These are phyloP conservation scores for Rhagonycha fulva DNA, from an alignment of 2,888 invertebrate species.

Conservation along the genomic window DNA sequence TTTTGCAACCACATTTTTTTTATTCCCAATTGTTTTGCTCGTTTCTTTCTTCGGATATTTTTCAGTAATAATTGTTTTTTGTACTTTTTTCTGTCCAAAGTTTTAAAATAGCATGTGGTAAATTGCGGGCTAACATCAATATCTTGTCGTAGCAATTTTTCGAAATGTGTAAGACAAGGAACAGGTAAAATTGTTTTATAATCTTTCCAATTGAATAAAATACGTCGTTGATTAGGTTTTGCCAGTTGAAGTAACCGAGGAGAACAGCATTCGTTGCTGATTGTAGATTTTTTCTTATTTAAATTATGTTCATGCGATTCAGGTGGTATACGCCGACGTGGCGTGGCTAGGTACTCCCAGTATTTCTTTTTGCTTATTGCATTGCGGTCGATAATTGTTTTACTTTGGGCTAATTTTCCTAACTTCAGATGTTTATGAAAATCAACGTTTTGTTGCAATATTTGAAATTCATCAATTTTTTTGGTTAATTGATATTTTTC, in stretches of 20 bases:
- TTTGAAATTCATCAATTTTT: background rate
- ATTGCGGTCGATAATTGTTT: background rate
- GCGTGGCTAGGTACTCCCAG: background rate
- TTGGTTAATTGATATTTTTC: background rate
- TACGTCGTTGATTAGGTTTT: constrained; percentile 42
- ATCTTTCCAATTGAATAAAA: constrained; percentile 44
- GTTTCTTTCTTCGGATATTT: constrained; percentile 25
- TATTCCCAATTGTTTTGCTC: constrained; percentile 26
- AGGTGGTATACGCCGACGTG: background rate
- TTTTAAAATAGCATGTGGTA: constrained; percentile 46
- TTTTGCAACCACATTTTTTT: constrained; percentile 31
- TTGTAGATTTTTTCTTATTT: background rate
- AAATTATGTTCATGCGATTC: background rate
- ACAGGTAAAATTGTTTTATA: constrained; percentile 39
- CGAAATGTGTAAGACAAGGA: constrained; percentile 41
- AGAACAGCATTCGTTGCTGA: constrained; percentile 42
- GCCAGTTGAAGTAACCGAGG: constrained; percentile 46
- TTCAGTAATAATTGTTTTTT: constrained; percentile 16
- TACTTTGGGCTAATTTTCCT: background rate
- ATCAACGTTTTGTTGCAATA: background rate
- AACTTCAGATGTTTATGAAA: background rate
- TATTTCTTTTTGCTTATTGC: constrained; percentile 1
- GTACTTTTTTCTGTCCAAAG: constrained; percentile 37
- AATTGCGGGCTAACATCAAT: constrained; percentile 45
- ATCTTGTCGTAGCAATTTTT: constrained; percentile 44